phyloP scores from a whole-genome alignment of 2,113 vertebrate species.

The Rostratula benghalensis region DNA sequence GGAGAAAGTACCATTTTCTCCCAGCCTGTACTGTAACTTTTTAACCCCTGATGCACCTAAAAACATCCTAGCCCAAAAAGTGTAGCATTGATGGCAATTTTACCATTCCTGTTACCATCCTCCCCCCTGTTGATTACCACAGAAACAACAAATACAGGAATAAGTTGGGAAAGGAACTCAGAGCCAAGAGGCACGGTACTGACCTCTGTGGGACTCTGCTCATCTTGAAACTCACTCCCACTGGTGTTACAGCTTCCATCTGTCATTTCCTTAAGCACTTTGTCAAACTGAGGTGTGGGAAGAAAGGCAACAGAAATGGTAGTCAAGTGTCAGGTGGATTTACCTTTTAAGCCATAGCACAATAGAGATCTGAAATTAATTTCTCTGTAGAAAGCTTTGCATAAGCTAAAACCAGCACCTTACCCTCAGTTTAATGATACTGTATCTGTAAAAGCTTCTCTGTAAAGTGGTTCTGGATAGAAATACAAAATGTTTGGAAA shows the following conservation, averaged over 20 bases:
- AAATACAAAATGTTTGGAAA: not conserved
- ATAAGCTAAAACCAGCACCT: not conserved
- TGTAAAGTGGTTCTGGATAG: not conserved
- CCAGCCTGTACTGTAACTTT: not conserved
- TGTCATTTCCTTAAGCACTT: not conserved
- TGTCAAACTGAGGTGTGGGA: not conserved
- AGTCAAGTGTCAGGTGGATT: not conserved
- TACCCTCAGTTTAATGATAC: not conserved
- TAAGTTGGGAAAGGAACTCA: not conserved
- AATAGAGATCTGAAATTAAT: not conserved
- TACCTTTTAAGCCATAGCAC: not conserved
- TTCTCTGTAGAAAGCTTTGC: not conserved
- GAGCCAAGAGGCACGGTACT: not conserved
- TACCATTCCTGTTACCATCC: not conserved
- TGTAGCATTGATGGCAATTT: fast-evolving
- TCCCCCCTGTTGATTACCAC: fast-evolving
- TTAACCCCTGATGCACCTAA: not conserved
- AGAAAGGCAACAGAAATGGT: not conserved
- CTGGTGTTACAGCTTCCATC: not conserved
- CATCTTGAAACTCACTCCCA: not conserved
- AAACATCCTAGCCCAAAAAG: not conserved
- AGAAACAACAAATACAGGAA: not conserved
- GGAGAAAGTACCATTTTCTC: not conserved
- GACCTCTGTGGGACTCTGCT: not conserved
- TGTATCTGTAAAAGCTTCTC: not conserved